A percentile compares a stretch with the other conserved stretches of the same genome.
Evolutionary conservation across 2,113 vertebrate species (phyloP).

Genomic region (Chlamydotis undulata): DNA sequence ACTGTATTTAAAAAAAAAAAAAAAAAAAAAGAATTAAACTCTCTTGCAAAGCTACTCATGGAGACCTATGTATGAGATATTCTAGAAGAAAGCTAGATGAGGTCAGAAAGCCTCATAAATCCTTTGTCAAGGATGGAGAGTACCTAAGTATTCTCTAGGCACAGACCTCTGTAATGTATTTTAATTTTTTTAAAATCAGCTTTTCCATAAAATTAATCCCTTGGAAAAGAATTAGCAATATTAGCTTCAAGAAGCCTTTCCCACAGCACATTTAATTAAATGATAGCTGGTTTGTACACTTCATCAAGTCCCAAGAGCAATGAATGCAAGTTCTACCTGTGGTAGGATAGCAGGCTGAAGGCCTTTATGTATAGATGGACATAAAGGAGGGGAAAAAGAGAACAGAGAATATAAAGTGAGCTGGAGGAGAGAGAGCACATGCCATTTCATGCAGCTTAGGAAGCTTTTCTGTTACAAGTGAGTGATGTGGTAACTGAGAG

Average conservation of each 20-base stretch:
- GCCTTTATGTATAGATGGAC: neutral
- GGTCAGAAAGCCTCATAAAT: neutral
- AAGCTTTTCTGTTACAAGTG: neutral
- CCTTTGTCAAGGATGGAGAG: neutral
- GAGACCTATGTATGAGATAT: neutral
- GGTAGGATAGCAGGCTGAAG: neutral
- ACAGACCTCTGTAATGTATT: neutral
- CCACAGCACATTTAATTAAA: neutral
- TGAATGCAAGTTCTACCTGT: neutral
- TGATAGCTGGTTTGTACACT: neutral
- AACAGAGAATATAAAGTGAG: neutral
- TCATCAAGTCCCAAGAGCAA: neutral
- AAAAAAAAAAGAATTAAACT: neutral
- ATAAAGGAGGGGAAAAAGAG: neutral
- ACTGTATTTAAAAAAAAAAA: neutral
- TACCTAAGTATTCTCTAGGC: neutral
- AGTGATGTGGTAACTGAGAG: neutral
- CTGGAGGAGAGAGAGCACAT: neutral
- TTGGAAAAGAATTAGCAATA: neutral
- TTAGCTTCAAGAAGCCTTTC: neutral
- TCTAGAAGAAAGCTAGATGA: neutral
- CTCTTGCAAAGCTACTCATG: neutral
- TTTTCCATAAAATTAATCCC: neutral
- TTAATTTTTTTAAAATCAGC: neutral
- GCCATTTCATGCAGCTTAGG: neutral